Evolutionary conservation across 1,140 invertebrate species (phyloP).

Genomic region (Trichonephila clavipes): DNA sequence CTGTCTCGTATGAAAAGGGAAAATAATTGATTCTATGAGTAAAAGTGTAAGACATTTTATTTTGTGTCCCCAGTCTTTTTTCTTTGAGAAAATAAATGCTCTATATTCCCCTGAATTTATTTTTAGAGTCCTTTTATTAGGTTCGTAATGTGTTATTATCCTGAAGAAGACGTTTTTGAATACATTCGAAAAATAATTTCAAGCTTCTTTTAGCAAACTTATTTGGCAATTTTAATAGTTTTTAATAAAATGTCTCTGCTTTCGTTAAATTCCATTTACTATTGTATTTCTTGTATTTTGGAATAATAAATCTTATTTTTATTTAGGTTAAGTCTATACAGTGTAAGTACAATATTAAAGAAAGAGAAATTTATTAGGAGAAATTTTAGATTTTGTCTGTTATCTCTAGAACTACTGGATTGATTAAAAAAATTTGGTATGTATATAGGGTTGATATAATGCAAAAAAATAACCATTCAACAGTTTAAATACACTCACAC

Average conservation of each 20-base stretch:
- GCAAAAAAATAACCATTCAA: too few species aligned
- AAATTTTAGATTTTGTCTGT: too few species aligned
- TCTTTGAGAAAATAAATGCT: background rate
- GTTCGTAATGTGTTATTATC: background rate
- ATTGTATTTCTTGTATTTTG: too few species aligned
- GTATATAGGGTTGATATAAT: too few species aligned
- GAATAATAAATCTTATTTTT: too few species aligned
- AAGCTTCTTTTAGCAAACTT: background rate
- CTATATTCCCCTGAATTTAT: background rate
- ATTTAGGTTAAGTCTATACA: too few species aligned
- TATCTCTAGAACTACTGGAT: too few species aligned
- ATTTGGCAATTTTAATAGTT: background rate
- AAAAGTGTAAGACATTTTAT: background rate
- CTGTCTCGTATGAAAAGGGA: background rate
- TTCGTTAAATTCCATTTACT: background rate
- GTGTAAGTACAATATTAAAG: too few species aligned
- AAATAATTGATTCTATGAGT: background rate
- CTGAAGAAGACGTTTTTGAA: background rate
- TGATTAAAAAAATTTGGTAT: too few species aligned
- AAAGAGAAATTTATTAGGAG: too few species aligned
- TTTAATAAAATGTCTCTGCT: background rate
- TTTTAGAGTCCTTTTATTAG: background rate
- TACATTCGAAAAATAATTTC: background rate
- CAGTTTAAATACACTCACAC: too few species aligned
- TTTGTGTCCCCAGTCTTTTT: background rate